Evolutionary conservation across 30 jellyfish, hydroid and myxozoan species (phyloP).

Genomic region (Hydra vulgaris): DNA sequence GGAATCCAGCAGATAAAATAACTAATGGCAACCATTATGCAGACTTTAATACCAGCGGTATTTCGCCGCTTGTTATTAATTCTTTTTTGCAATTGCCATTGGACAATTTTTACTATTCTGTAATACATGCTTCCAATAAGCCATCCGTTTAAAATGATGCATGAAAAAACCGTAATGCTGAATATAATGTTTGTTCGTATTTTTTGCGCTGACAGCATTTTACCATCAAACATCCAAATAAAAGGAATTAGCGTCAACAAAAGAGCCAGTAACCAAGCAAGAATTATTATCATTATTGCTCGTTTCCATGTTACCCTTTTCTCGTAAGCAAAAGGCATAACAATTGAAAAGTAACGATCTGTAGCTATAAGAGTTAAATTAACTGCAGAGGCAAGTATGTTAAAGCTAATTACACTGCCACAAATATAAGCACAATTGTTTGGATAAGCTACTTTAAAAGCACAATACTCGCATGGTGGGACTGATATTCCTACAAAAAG

Average conservation of each 20-base stretch:
- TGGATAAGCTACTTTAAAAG: conserved; percentile 13
- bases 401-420: conserved; percentile 34
- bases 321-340: conserved; percentile 30
- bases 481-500: conserved; percentile 29
- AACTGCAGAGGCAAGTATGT: conserved; percentile 30
- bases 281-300: conserved; percentile 3
- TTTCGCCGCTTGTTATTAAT: not conserved
- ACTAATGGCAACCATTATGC: conserved; percentile 30
- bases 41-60: conserved; percentile 33
- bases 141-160: conserved; percentile 12
- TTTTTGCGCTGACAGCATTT: not conserved
- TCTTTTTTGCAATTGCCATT: conserved; percentile 2
- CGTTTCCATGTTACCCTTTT: conserved; percentile 8
- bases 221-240: conserved; percentile 12
- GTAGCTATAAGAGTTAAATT: conserved; percentile 24
- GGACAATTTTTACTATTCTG: conserved; percentile 3
- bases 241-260: conserved; percentile 14
- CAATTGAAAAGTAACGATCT: conserved; percentile 27
- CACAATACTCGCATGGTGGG: conserved; percentile 49
- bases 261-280: conserved; percentile 26
- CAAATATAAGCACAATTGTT: conserved; percentile 25
- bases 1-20: conserved; percentile 44
- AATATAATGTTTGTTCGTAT: not conserved
- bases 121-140: conserved; percentile 19
- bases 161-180: conserved; percentile 3